Conservation (phyloP, 2,888 invertebrate species). For the Ceratothoa steindachneri region DNA sequence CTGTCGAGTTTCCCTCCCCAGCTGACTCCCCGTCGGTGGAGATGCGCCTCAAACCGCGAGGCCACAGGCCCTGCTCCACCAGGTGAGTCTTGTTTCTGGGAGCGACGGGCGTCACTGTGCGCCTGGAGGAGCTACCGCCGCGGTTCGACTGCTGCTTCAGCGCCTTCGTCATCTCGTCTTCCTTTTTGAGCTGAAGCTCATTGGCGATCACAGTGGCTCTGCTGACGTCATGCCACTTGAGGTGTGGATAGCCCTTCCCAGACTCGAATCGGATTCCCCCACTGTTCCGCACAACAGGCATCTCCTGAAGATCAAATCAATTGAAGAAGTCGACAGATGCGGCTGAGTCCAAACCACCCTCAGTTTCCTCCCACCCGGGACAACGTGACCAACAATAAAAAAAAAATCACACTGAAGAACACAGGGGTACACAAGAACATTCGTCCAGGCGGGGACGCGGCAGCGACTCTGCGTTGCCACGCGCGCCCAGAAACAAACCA, state of each 20-base stretch:
- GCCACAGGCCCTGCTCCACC: not conserved
- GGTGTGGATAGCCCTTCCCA: not conserved
- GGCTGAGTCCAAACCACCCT: not conserved
- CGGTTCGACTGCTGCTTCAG: not conserved
- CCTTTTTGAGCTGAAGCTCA: not conserved
- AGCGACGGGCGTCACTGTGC: not conserved
- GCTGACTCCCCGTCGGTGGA: not conserved
- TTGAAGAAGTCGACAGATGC: too few relatives aligned
- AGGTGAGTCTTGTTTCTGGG: not conserved
- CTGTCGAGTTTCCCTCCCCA: not conserved
- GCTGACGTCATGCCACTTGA: not conserved
- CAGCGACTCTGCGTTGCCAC: too few relatives aligned
- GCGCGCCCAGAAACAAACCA: too few relatives aligned
- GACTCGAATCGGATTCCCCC: not conserved
- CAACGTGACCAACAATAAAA: not conserved
- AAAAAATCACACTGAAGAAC: too few relatives aligned
- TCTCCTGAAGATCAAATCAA: not conserved
- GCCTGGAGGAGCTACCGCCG: not conserved
- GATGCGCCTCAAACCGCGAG: not conserved
- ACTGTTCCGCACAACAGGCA: not conserved
- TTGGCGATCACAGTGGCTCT: not conserved
- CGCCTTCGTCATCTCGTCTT: not conserved
- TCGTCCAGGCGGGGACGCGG: too few relatives aligned
- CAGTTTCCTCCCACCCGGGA: not conserved
- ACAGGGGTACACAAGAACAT: too few relatives aligned